phyloP scores from a whole-genome alignment of 2,888 invertebrate species.

The Dichetophora obliterata region DNA sequence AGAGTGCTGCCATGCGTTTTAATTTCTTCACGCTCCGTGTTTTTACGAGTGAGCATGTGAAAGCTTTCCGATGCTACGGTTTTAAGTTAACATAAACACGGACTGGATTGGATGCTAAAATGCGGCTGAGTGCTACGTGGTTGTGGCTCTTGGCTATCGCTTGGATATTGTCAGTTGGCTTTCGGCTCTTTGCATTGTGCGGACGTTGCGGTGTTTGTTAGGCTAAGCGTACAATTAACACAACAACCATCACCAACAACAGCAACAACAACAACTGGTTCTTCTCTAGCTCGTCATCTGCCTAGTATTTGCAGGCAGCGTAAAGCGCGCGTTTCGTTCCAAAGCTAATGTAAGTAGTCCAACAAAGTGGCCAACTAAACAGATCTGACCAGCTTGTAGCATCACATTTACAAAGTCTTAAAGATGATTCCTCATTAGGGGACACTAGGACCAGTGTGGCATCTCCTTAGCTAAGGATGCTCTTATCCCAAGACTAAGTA shows the following conservation, averaged over 20 bases:
- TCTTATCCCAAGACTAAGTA: not conserved
- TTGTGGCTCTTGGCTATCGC: constrained; percentile 18
- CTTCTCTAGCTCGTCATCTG: constrained; percentile 45
- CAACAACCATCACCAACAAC: constrained; percentile 45
- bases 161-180: constrained; percentile 41
- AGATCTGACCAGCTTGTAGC: not conserved
- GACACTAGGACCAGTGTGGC: not conserved
- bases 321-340: constrained; percentile 28
- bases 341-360: constrained; percentile 38
- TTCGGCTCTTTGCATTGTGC: constrained; percentile 44
- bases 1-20: not conserved
- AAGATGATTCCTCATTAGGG: not conserved
- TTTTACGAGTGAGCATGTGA: constrained; percentile 14
- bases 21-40: not conserved
- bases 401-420: too few species aligned
- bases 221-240: not conserved
- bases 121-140: not conserved
- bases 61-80: constrained; percentile 24
- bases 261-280: constrained; percentile 48
- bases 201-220: constrained; percentile 20
- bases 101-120: constrained; percentile 16
- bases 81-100: not conserved
- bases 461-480: not conserved
- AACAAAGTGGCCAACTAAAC: not conserved
- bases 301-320: constrained; percentile 36